Evolutionary conservation across 2,888 invertebrate species (phyloP).

Genomic region (Dryomyza anilis): DNA sequence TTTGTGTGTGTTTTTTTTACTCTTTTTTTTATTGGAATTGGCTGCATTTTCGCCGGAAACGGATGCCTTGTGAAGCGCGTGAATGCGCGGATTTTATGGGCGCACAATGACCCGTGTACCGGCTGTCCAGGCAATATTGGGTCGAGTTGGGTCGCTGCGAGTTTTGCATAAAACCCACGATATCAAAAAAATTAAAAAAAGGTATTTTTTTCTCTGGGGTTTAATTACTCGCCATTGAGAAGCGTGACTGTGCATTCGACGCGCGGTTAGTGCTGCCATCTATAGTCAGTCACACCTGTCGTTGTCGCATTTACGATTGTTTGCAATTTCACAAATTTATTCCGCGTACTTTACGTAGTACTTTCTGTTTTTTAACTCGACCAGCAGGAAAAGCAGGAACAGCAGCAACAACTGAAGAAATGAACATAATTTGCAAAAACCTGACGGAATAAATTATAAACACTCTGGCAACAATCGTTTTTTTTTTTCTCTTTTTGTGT

Average conservation of each 20-base stretch:
- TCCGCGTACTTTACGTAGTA: not conserved
- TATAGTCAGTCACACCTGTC: not conserved
- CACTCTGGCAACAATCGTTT: not conserved
- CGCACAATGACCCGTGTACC: too few relatives aligned
- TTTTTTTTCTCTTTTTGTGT: not conserved
- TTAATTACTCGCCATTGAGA: constrained; percentile 17
- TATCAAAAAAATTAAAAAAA: not conserved
- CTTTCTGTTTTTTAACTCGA: not conserved
- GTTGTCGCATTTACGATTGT: not conserved
- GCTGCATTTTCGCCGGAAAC: constrained; percentile 2
- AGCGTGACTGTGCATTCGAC: not conserved
- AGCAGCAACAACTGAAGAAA: too few relatives aligned
- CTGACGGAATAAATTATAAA: not conserved
- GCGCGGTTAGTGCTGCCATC: not conserved
- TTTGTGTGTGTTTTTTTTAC: not conserved
- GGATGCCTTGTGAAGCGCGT: constrained; percentile 3
- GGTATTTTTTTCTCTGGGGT: not conserved
- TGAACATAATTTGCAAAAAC: too few relatives aligned
- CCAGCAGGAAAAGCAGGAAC: too few relatives aligned
- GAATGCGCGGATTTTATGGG: not conserved
- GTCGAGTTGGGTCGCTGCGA: not conserved
- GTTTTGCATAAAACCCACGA: not conserved
- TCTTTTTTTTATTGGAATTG: not conserved
- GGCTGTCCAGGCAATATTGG: constrained; percentile 1
- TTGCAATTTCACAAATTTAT: not conserved